phyloP scores from a whole-genome alignment of 2,797 vertebrate genomes.

The Lepilemur septentrionalis region DNA sequence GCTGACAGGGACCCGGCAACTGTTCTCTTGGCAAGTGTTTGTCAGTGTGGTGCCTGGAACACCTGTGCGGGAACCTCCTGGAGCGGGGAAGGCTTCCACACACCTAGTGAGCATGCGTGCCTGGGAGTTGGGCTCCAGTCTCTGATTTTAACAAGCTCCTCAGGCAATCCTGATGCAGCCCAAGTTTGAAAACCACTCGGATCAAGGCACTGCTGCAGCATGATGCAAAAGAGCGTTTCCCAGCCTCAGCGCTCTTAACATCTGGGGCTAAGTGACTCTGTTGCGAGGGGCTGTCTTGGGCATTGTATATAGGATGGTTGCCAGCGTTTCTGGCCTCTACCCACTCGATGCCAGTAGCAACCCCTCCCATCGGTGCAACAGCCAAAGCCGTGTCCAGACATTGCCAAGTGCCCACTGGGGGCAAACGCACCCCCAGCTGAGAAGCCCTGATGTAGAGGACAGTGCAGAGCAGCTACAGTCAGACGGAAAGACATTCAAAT shows the following conservation, averaged over 20 bases:
- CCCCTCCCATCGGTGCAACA: not conserved
- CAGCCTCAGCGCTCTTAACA: fast-evolving
- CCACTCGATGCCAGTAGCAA: not conserved
- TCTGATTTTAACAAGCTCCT: not conserved
- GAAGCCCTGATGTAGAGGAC: not conserved
- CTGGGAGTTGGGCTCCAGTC: not conserved
- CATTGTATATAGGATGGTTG: not conserved
- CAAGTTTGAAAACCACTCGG: not conserved
- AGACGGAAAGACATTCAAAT: not conserved
- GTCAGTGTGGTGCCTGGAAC: not conserved
- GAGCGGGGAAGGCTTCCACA: not conserved
- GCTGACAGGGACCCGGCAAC: not conserved
- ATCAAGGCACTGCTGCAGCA: not conserved
- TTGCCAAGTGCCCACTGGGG: not conserved
- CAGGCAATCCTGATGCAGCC: not conserved
- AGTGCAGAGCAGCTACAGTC: not conserved
- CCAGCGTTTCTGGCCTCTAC: not conserved
- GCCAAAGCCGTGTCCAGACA: not conserved
- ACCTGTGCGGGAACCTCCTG: not conserved
- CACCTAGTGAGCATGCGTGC: not conserved
- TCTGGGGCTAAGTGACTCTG: not conserved
- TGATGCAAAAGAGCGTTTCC: fast-evolving
- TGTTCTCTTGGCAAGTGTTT: not conserved
- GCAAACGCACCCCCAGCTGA: not conserved
- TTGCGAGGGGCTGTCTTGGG: not conserved